These are phyloP conservation scores for Phymastichus coffea DNA, from an alignment of 1,140 invertebrate genomes.

Conservation along the genomic window DNA sequence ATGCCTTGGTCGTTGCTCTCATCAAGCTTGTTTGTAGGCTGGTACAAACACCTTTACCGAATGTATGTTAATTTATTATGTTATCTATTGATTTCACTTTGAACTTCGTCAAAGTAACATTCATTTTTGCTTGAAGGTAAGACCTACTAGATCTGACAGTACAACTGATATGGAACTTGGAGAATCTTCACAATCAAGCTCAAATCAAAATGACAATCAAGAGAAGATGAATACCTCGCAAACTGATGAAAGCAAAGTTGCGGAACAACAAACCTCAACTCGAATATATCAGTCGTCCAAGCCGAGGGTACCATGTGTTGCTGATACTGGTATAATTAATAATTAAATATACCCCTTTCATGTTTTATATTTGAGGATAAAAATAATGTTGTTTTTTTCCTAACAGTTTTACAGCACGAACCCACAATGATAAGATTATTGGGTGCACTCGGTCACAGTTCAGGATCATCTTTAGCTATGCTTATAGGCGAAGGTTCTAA, in stretches of 20 bases:
- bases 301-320: slow-evolving; percentile 65
- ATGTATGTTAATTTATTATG: slow-evolving; percentile 38
- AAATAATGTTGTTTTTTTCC: not conserved
- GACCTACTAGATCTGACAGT: slow-evolving; percentile 30
- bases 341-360: no score
- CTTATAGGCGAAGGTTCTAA: slow-evolving; percentile 49
- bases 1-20: slow-evolving; percentile 68
- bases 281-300: slow-evolving; percentile 40
- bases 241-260: slow-evolving; percentile 79
- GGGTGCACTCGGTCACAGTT: slow-evolving; percentile 70
- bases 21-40: slow-evolving; percentile 70
- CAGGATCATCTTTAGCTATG: slow-evolving; percentile 66
- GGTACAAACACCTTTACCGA: slow-evolving; percentile 66
- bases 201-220: slow-evolving; percentile 36
- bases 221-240: slow-evolving; percentile 57
- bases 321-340: slow-evolving; percentile 61
- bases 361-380: no score
- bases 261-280: slow-evolving; percentile 60
- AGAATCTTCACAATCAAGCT: slow-evolving; percentile 30
- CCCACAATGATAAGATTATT: slow-evolving; percentile 81
- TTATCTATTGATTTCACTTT: slow-evolving; percentile 7
- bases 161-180: slow-evolving; percentile 41
- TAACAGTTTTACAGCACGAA: slow-evolving; percentile 69
- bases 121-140: no score
- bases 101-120: no score